Percentiles rank a stretch among this genome's conserved stretches.
Evolutionary conservation across 2,888 invertebrate genomes (phyloP).

Genomic region (Lissonota sp.): DNA sequence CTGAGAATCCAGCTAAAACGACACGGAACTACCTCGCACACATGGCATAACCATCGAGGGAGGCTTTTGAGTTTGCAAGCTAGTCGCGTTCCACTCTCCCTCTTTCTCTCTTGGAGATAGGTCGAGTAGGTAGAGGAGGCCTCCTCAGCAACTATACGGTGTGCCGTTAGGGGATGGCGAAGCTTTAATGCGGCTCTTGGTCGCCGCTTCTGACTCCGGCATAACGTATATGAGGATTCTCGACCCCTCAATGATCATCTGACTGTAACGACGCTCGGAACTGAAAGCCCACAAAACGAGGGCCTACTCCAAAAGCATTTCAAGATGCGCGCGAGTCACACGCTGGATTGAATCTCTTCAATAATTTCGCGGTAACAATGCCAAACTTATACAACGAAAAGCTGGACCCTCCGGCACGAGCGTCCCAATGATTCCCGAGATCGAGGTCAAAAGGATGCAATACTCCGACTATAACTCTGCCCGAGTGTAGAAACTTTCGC

Average conservation of each 20-base stretch:
- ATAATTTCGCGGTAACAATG: constrained; percentile 7
- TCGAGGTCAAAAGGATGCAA: too few relatives aligned
- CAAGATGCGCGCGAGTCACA: neutral
- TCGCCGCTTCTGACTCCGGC: constrained; percentile 30
- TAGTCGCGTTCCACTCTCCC: constrained; percentile 60
- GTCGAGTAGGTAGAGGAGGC: constrained; percentile 70
- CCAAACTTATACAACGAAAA: neutral
- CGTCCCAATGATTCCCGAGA: too few relatives aligned
- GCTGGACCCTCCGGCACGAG: neutral
- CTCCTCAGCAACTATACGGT: constrained; percentile 32
- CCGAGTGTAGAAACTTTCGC: neutral
- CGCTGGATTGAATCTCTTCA: neutral
- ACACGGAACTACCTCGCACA: constrained; percentile 4
- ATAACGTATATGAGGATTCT: constrained; percentile 41
- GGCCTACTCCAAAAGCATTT: neutral
- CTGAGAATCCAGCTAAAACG: constrained; percentile 33
- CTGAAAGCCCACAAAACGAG: constrained; percentile 20
- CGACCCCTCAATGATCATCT: constrained; percentile 56
- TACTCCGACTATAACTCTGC: too few relatives aligned
- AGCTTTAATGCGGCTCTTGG: constrained; percentile 44
- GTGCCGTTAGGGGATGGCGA: constrained; percentile 14
- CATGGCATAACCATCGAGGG: constrained; percentile 15
- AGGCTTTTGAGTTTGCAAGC: constrained; percentile 68
- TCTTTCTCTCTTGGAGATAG: constrained; percentile 50
- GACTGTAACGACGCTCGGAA: constrained; percentile 38